Percentiles rank a stretch among this genome's conserved stretches.
Evolutionary conservation across 2,113 vertebrate genomes (phyloP).

Genomic region (Nerophis ophidion): DNA sequence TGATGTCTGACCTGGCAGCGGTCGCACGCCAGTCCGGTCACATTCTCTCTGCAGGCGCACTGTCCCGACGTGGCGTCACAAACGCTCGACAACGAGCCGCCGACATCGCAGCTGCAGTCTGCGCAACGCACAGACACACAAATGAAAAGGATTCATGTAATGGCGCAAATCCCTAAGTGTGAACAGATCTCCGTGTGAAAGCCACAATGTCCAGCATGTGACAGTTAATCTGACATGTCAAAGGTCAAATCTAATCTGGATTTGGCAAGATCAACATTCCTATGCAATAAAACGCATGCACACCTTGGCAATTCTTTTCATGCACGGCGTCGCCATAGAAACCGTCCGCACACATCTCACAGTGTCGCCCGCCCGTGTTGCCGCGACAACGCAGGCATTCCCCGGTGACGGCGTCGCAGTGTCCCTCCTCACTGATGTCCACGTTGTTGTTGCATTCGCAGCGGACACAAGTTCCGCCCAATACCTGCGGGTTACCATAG

Average conservation of each 20-base stretch:
- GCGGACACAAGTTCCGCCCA: constrained; percentile 73
- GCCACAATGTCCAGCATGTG: too few relatives aligned
- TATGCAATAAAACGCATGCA: not conserved
- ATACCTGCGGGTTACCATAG: constrained; percentile 79
- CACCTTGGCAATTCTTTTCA: constrained; percentile 80
- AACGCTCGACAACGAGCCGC: constrained; percentile 69
- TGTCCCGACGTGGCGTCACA: constrained; percentile 80
- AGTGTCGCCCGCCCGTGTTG: constrained; percentile 79
- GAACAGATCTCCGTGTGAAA: too few relatives aligned
- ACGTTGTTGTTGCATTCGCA: constrained; percentile 86
- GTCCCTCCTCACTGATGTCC: constrained; percentile 65
- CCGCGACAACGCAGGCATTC: constrained; percentile 82
- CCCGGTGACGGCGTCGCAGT: constrained; percentile 79
- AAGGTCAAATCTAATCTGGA: constrained; percentile 36
- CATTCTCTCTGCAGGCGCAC: constrained; percentile 80
- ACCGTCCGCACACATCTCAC: constrained; percentile 80
- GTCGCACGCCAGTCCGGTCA: constrained; percentile 78
- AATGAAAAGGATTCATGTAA: not conserved
- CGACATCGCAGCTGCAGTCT: constrained; percentile 81
- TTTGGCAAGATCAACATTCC: constrained; percentile 46
- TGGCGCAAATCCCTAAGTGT: too few relatives aligned
- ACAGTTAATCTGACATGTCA: constrained; percentile 23
- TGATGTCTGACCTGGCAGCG: constrained; percentile 75
- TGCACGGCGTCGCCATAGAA: constrained; percentile 83
- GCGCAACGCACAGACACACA: constrained; percentile 3